A percentile compares a stretch with the other conserved stretches of the same genome.
Evolutionary conservation across 2,797 vertebrate species (phyloP).

Genomic region (Sebastes hubbsi): DNA sequence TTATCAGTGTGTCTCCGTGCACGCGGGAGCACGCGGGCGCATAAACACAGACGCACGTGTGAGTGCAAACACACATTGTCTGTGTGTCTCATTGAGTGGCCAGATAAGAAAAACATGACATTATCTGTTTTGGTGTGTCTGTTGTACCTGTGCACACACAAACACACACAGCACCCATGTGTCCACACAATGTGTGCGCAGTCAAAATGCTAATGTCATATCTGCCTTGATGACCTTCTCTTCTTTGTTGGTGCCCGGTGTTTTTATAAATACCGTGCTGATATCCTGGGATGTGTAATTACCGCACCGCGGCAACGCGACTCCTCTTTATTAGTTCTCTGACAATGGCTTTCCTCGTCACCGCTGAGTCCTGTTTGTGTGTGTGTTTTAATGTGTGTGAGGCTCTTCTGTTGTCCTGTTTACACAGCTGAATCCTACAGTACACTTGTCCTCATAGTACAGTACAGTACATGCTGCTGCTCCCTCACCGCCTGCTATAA

Average conservation of each 20-base stretch:
- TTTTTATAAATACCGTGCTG: constrained; percentile 77
- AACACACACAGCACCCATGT: background rate
- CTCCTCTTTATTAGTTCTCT: constrained; percentile 81
- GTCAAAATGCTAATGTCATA: constrained; percentile 73
- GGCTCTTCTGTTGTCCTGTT: constrained; percentile 45
- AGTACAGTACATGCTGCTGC: constrained; percentile 5
- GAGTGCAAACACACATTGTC: constrained; percentile 56
- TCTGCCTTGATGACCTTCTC: constrained; percentile 77
- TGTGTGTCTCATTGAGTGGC: constrained; percentile 58
- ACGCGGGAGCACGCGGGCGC: constrained; percentile 33
- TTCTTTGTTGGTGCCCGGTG: constrained; percentile 71
- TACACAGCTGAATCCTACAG: constrained; percentile 55
- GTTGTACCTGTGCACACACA: background rate
- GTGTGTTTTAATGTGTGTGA: constrained; percentile 2
- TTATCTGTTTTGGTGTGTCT: constrained; percentile 53
- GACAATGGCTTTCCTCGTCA: constrained; percentile 69
- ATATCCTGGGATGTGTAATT: constrained; percentile 80
- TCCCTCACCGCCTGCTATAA: constrained; percentile 17
- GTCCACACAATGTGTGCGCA: constrained; percentile 15
- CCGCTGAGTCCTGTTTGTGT: constrained; percentile 16
- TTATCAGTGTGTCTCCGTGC: constrained; percentile 59
- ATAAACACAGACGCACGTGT: constrained; percentile 49
- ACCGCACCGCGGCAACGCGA: constrained; percentile 68
- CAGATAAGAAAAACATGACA: constrained; percentile 72
- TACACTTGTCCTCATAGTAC: background rate